Base-by-base conservation (phyloP, 1,140 invertebrate genomes). In the Laupala kohalensis region DNA sequence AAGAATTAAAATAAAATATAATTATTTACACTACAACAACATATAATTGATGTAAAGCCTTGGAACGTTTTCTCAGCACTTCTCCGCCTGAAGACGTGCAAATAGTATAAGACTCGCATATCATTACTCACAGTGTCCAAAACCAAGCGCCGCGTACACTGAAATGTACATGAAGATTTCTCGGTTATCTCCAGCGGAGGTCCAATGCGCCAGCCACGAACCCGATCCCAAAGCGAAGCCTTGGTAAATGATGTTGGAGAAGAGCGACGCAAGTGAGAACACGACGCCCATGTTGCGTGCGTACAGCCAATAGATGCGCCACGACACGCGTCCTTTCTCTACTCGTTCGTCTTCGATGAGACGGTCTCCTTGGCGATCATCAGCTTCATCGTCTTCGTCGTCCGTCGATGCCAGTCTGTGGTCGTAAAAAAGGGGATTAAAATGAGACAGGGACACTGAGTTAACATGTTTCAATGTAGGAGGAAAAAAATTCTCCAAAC, bases 321-420 rank as follows among this genome's bases (percentile, higher is more conserved):
- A 73, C 74, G 83, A 83, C 4, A 87, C 84, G 73, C 79, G 79
- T 25, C 83, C 83, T 24, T 82, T 84, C 77, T 84, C 81, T 0
- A 79, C 70, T 69, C 79, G 80, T 75, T 85, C 84, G n/a, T 73
- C 74, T 72, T 83, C 77, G 74, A 84, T 82, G 9, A 84, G 75
- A 69, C 82, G 78, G 6, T 79, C 73, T 9, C n/a, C n/a, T n/a
- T n/a, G n/a, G 12, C 64, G n/a, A n/a, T 12, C 64, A 66, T n/a
- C 64, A 66, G 24, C 64, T 25, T n/a, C 64, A n/a, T n/a, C 64
- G 64, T 4, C 64, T 12, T 27, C n/a, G 24, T 66, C 69, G 26
- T 69, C 80, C n/a, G n/a, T n/a, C n/a, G n/a, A n/a, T n/a, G n/a
- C n/a, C n/a, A n/a, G n/a, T n/a, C n/a, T n/a, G n/a, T n/a, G n/a